Evolutionary conservation across 1,140 invertebrate species (phyloP), one percentile per base, ranked within the genome.

Genomic region (Adelges cooleyi): DNA sequence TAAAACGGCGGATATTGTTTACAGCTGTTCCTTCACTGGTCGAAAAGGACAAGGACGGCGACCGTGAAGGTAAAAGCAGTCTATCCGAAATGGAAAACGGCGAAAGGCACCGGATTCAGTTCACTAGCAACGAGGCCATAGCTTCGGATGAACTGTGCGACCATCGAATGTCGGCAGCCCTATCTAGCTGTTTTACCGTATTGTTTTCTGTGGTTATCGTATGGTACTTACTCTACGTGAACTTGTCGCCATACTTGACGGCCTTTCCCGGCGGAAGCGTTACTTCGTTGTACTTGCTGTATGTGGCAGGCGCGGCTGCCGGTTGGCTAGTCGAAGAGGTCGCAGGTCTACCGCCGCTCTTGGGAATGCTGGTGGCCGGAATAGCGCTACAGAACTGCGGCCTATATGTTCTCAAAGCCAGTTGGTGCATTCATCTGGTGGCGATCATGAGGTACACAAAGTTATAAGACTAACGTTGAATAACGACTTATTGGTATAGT

Each of bases 341-440:
- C 4, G 29, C 67, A 0, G 27, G 66, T 8, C 48, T 72, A 2
- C 72, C 72, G 1, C 69, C 72, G 2, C 65, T 73, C 5, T 65
- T 73, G 0, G 72, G 72, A 10, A 73, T 73, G 72, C 52, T 73
- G 23, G 65, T 72, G 18, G 67, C 69, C 9, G 72, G 72, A 15
- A 72, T 73, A 6, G 52, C 46, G 18, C 50, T 73, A 0, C 62
- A 69, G 44, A 71, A 71, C 44, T 42, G 66, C 2, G 72, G 72
- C 10, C 68, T 72, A 42, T 71, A 69, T 68, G 46, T 70, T 10
- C 52, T 72, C 1, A 67, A 51, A 27, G 70, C 68, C 10, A 49
- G 68, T 2, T 72, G 70, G 38, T 53, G 65, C 22, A 17, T 48
- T 8, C 27, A n/a, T 1, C 42, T 62, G 40, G 56, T 62, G 42